Conservation (phyloP, 2,797 vertebrate genomes). For the Holocentrus rufus region DNA sequence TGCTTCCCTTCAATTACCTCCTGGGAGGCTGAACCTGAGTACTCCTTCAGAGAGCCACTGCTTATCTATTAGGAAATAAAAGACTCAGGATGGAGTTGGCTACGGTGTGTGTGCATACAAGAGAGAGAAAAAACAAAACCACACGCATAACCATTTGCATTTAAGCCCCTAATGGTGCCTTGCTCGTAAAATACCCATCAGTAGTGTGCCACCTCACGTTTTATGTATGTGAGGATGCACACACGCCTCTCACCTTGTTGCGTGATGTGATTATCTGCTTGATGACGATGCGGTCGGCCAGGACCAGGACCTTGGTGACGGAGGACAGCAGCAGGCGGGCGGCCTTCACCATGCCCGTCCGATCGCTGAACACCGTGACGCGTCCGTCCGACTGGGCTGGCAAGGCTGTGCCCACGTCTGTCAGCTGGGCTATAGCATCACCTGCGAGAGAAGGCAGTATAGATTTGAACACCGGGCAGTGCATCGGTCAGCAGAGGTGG, state of each 20-base stretch:
- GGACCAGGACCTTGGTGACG: slow-evolving; percentile 95
- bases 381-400: slow-evolving; percentile 83
- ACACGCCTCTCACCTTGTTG: slow-evolving; percentile 90
- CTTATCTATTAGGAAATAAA: slow-evolving; percentile 62
- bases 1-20: slow-evolving; percentile 73
- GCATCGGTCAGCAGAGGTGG: not conserved
- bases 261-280: slow-evolving; percentile 97
- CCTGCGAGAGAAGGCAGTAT: slow-evolving; percentile 75
- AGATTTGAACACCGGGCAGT: not conserved
- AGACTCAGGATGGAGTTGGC: slow-evolving; percentile 29
- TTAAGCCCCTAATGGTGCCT: not conserved
- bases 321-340: slow-evolving; percentile 95
- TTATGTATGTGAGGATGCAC: not conserved
- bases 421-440: slow-evolving; percentile 94
- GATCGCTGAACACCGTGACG: slow-evolving; percentile 91
- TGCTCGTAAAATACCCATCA: not conserved
- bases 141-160: not conserved
- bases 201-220: not conserved
- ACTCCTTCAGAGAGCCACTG: slow-evolving; percentile 53
- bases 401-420: slow-evolving; percentile 83
- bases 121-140: not conserved
- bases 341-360: slow-evolving; percentile 94
- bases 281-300: slow-evolving; percentile 97
- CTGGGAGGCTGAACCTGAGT: slow-evolving; percentile 43
- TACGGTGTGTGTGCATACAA: not conserved